A percentile compares a stretch with the other conserved stretches of the same genome.
phyloP scores from a whole-genome alignment of 2,888 invertebrate genomes.

The Diarsia brunnea region DNA sequence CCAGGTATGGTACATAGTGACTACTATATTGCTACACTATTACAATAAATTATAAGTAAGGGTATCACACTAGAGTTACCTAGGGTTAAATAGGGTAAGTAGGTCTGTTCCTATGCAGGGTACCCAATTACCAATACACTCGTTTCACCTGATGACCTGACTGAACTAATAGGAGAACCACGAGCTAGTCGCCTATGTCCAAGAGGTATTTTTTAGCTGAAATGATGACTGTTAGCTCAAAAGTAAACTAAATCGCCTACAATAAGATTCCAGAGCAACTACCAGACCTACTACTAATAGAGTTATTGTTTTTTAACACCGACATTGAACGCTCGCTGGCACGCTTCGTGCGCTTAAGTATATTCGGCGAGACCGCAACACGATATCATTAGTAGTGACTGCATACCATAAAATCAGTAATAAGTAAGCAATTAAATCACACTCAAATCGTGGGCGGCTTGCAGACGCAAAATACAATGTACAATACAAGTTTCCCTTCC shows the following conservation, averaged over 20 bases:
- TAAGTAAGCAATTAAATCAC: conserved; percentile 62
- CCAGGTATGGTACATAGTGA: too few species aligned
- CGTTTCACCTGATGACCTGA: background rate
- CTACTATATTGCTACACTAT: too few species aligned
- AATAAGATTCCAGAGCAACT: background rate
- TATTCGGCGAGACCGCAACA: conserved; percentile 55
- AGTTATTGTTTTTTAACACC: conserved; percentile 28
- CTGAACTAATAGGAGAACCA: background rate
- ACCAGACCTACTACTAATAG: background rate
- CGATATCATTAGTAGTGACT: conserved; percentile 52
- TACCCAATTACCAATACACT: too few species aligned
- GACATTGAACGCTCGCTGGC: conserved; percentile 65
- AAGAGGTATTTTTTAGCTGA: too few species aligned
- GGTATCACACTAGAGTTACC: background rate
- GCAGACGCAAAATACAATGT: conserved; percentile 25
- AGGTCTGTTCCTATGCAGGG: too few species aligned
- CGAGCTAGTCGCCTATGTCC: background rate
- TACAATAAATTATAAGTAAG: too few species aligned
- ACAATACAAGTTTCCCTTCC: conserved; percentile 45
- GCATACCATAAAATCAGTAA: conserved; percentile 67
- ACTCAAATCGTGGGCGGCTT: conserved; percentile 52
- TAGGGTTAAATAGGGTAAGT: background rate
- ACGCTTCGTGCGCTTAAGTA: conserved; percentile 57
- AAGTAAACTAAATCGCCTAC: background rate
- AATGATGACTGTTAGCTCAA: background rate